Conservation (phyloP, 2,113 vertebrate species). For the Speoplatyrhinus poulsoni region DNA sequence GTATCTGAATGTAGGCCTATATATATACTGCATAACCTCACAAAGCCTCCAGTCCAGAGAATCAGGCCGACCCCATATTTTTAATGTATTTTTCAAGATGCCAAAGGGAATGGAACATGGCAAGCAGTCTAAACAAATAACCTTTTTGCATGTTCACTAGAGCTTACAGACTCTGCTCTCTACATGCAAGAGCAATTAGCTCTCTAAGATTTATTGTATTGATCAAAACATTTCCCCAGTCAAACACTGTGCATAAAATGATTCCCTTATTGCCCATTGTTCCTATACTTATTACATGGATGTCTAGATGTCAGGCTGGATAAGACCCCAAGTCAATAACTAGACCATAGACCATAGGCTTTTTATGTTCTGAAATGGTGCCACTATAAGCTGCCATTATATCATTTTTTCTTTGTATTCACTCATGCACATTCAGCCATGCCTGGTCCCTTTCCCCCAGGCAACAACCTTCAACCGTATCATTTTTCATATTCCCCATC, state of each 20-base stretch:
- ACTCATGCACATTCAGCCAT: neutral
- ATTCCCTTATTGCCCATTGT: conserved; percentile 17
- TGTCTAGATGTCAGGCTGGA: neutral
- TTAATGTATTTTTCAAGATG: neutral
- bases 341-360: neutral
- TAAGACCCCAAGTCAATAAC: neutral
- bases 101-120: neutral
- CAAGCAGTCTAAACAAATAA: conserved; percentile 1
- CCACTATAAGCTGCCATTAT: neutral
- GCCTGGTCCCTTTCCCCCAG: conserved; percentile 42
- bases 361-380: conserved; percentile 1
- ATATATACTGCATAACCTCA: neutral
- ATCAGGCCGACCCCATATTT: neutral
- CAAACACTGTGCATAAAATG: conserved; percentile 3
- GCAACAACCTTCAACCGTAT: conserved; percentile 48
- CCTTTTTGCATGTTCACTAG: conserved; percentile 27
- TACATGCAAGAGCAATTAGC: conserved; percentile 8
- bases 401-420: conserved; percentile 21
- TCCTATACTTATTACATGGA: conserved; percentile 20
- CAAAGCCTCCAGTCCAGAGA: conserved; percentile 12
- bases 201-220: conserved; percentile 4
- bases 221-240: neutral
- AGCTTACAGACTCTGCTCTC: conserved; percentile 2
- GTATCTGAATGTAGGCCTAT: neutral
- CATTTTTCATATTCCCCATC: conserved; percentile 37